Evolutionary conservation across 2,888 invertebrate genomes (phyloP), one percentile per base, ranked within the genome.

Genomic region (Hoplodrina ambigua): DNA sequence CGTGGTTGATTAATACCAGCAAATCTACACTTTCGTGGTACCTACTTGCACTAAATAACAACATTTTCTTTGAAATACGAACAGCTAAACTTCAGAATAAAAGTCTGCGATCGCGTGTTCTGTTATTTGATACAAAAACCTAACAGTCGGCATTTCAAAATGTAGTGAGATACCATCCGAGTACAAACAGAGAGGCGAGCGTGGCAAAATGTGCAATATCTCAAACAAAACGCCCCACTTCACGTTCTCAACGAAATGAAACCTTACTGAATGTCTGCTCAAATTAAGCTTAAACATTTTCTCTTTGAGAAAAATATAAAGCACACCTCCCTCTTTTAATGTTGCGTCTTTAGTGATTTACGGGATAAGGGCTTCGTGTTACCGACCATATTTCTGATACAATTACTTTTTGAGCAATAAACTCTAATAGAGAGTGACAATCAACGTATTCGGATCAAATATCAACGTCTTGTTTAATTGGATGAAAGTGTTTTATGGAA

Each of bases 401-500:
- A 81, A 84, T 80, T 83, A 78, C 78, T 10, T 84, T 82, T 67
- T 64, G 66, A 81, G 67, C 66, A 75, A 85, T 78, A 78, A 84
- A 82, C 73, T 71, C 75, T 85, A 86, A 89, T 86, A 81, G 81
- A 84, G 81, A 87, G 78, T 85, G 88, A 89, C 87, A 85, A 81
- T 77, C 62, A 78, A 78, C 80, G 73, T 75, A 79, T 80, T 83
- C 84, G 84, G 87, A 92, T 91, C 88, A 89, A 91, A 90, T 89
- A 89, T 89, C 89, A 88, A 88, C 86, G 87, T 86, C 86, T 81
- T 79, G 81, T 90, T 92, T 90, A 93, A 94, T 92, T 91, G 91
- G 80, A 87, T 87, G 87, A 91, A 92, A 94, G 93, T 94, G 94
- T 93, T 94, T 93, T 93, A 93, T 93, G 87, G 88, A 89, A 90